These are phyloP conservation scores for Chitala chitala DNA, from an alignment of 2,113 vertebrate species.

Conservation along the genomic window DNA sequence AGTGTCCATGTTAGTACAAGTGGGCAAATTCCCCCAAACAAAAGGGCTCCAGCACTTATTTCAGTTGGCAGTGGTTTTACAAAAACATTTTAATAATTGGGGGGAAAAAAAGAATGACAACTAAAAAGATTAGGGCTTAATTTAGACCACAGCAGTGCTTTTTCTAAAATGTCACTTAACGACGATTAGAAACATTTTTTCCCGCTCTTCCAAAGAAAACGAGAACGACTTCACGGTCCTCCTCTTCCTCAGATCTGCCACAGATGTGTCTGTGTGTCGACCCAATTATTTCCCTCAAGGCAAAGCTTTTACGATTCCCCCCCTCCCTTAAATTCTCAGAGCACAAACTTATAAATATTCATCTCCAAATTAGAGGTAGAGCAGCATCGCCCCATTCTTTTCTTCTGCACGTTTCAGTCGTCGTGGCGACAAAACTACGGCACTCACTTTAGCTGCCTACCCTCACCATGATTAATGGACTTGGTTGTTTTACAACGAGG, in stretches of 20 bases:
- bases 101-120: not conserved
- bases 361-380: constrained; percentile 48
- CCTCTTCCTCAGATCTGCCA: not conserved
- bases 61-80: not conserved
- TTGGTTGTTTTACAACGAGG: constrained; percentile 54
- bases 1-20: not conserved
- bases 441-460: constrained; percentile 44
- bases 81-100: too few relatives aligned
- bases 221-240: not conserved
- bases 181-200: constrained; percentile 1
- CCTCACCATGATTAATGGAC: constrained; percentile 65
- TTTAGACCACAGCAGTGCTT: constrained; percentile 17
- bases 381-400: constrained; percentile 32
- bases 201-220: not conserved
- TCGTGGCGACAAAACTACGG: constrained; percentile 42
- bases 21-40: not conserved
- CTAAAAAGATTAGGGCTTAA: constrained; percentile 16
- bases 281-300: constrained; percentile 44
- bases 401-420: constrained; percentile 34
- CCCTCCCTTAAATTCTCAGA: constrained; percentile 38
- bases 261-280: constrained; percentile 28
- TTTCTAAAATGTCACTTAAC: constrained; percentile 18
- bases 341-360: constrained; percentile 59
- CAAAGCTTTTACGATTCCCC: constrained; percentile 27
- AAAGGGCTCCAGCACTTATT: not conserved